A percentile compares a stretch with the other conserved stretches of the same genome.
These are phyloP conservation scores for Meghimatium bilineatum DNA, from an alignment of 2,888 invertebrate genomes.

Conservation along the genomic window DNA sequence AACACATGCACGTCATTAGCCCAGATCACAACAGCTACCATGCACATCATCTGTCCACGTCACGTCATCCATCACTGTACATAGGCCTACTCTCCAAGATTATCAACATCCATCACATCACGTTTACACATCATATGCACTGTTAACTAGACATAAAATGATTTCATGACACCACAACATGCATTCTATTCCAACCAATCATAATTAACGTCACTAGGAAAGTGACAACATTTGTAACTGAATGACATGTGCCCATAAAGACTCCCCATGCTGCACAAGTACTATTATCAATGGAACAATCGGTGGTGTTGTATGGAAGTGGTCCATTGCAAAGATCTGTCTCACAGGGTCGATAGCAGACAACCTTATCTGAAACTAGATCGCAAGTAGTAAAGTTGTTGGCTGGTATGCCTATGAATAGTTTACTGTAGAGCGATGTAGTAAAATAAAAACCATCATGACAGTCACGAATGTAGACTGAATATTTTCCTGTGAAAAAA, in stretches of 20 bases:
- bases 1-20: no score
- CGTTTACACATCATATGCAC: no score
- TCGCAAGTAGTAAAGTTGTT: slow-evolving; percentile 32
- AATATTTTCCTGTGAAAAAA: background rate
- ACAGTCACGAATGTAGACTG: slow-evolving; percentile 26
- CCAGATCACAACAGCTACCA: no score
- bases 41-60: no score
- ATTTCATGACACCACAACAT: background rate
- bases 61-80: no score
- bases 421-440: background rate
- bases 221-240: background rate
- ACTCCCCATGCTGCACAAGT: background rate
- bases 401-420: background rate
- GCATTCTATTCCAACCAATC: background rate
- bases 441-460: slow-evolving; percentile 14
- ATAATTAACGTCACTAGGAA: background rate
- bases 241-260: background rate
- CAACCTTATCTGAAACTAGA: background rate
- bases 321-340: slow-evolving; percentile 35
- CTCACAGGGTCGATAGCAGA: slow-evolving; percentile 25
- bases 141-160: no score
- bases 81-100: no score
- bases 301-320: background rate
- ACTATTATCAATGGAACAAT: background rate
- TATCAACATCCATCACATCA: no score